Base-by-base conservation (phyloP, 2,888 invertebrate species). In the Ramazzottius varieornatus region DNA sequence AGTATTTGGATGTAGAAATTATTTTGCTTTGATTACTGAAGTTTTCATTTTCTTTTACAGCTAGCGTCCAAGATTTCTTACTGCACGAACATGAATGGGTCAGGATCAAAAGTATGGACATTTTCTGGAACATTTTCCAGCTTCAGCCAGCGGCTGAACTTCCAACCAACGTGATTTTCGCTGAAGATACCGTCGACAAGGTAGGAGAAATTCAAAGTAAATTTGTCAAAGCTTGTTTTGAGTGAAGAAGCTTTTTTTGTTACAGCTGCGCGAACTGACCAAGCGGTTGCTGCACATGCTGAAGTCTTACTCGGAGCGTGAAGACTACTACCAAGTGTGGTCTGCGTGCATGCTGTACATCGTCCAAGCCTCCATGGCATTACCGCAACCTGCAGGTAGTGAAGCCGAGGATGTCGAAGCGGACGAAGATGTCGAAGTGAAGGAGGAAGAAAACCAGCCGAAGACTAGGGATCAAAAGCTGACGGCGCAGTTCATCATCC, bases 401-500 rank as follows among this genome's bases (percentile, higher is more conserved):
- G 29, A n/a, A 4, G 4, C 20, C 4, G 54, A 16, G 13, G 54
- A 24, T 54, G 54, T 29, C 20, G 29, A 29, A 24, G 29, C 64
- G 32, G 66, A 66, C 2, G 67, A 68, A 2, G 67, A 66, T 34
- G 64, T 34, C 20, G 65, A 65, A 13, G 63, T 63, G 13, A 69
- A 66, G 2, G 67, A 68, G 32, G 66, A 66, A 32, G 67, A 68
- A 2, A 65, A 66, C 32, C 66, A 65, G 16, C 8, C 8, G 40
- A 20, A 40, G 4, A 67, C 66, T 34, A 64, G 34, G 13, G 65
- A 65, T 40, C 40, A 40, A 40, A 8, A 32, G 64, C 34, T 24
- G 20, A 24, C 64, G 34, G 32, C 73, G 13, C 63, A 66, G 1
- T 75, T 75, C 75, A 67, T 76, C 40, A 70, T 86, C 4, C 83